Evolutionary conservation across 1,140 invertebrate genomes (phyloP).

Genomic region (Pogonomyrmex barbatus): DNA sequence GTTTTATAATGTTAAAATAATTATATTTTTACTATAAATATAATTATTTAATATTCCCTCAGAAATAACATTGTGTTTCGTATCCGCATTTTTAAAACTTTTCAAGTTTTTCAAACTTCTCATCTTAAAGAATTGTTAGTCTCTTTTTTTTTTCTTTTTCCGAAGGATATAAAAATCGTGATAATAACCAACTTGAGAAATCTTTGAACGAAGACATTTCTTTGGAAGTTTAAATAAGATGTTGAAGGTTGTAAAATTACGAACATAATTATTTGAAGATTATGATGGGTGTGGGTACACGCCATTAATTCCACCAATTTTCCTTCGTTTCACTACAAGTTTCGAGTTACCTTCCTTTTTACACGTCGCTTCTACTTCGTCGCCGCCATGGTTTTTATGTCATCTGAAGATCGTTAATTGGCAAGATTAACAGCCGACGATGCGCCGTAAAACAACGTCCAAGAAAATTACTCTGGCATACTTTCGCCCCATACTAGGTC

Average conservation of each 20-base stretch:
- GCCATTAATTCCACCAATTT: conserved; percentile 70
- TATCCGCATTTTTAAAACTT: conserved; percentile 15
- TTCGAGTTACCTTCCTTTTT: conserved; percentile 57
- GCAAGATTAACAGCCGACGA: conserved; percentile 70
- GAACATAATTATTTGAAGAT: conserved; percentile 53
- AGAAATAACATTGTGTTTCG: background rate
- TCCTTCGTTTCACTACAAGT: conserved; percentile 51
- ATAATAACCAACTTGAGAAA: conserved; percentile 39
- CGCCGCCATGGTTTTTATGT: conserved; percentile 48
- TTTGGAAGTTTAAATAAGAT: conserved; percentile 34
- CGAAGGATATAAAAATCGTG: conserved; percentile 8
- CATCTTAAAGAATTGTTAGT: background rate
- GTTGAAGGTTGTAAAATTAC: conserved; percentile 48
- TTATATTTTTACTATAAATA: background rate
- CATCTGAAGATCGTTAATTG: conserved; percentile 64
- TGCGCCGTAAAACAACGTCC: conserved; percentile 57
- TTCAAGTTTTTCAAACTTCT: background rate
- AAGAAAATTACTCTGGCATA: conserved; percentile 50
- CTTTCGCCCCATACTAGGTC: conserved; percentile 28
- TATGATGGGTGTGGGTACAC: conserved; percentile 37
- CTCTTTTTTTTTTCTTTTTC: background rate
- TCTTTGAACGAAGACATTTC: conserved; percentile 17
- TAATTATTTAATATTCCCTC: conserved; percentile 13
- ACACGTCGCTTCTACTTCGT: conserved; percentile 36
- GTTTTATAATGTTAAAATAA: background rate